These are phyloP conservation scores for Brachionus paranguensis DNA, from an alignment of 1,140 invertebrate genomes.

Conservation along the genomic window DNA sequence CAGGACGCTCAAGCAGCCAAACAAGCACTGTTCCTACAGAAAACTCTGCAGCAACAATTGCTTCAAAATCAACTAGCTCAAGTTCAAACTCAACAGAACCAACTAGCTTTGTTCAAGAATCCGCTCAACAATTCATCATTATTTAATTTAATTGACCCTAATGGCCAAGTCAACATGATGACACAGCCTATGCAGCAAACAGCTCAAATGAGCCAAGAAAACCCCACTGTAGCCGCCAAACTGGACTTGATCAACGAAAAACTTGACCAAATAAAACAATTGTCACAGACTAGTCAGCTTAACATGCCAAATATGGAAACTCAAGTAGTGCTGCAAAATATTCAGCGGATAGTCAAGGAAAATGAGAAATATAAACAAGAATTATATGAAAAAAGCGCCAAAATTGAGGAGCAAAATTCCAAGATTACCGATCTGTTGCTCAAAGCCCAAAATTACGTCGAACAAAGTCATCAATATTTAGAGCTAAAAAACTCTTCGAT, in stretches of 20 bases:
- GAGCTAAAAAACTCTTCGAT: slow-evolving; percentile 55
- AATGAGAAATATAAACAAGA: slow-evolving; percentile 56
- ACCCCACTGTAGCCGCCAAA: neutral
- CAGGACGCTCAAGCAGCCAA: neutral
- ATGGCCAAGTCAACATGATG: neutral
- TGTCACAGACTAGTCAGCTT: neutral
- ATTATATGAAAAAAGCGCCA: slow-evolving; percentile 51
- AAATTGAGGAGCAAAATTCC: slow-evolving; percentile 54
- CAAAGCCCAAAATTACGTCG: slow-evolving; percentile 56
- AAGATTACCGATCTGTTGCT: slow-evolving; percentile 56
- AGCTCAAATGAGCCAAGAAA: neutral
- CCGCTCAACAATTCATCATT: neutral
- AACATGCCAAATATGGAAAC: slow-evolving; percentile 52
- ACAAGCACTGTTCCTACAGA: neutral
- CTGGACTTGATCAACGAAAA: slow-evolving; percentile 21
- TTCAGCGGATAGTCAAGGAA: slow-evolving; percentile 53
- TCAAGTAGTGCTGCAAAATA: slow-evolving; percentile 50
- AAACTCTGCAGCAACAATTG: neutral
- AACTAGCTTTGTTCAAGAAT: slow-evolving; percentile 25
- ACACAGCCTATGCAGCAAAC: neutral
- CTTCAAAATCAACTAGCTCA: slow-evolving; percentile 11
- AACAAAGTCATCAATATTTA: slow-evolving; percentile 54
- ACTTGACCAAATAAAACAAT: slow-evolving; percentile 16
- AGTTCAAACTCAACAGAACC: slow-evolving; percentile 9
- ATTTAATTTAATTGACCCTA: neutral